Conservation (phyloP, 2,797 vertebrate species). For the Crenichthys baileyi region DNA sequence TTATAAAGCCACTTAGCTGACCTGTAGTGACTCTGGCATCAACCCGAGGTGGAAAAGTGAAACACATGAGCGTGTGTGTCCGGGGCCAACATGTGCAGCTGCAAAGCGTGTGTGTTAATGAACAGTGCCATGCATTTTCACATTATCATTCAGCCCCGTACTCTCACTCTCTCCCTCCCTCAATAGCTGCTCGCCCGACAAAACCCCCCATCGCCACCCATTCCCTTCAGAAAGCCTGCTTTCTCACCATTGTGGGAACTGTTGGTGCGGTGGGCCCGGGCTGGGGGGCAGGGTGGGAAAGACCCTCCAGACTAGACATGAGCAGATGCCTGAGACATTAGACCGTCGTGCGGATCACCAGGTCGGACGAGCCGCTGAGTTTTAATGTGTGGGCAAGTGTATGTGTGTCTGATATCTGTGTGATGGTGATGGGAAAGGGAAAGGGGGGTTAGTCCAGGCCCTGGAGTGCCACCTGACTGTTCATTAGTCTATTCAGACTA, state of each 20-base stretch:
- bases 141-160: slow-evolving; percentile 88
- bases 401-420: slow-evolving; percentile 83
- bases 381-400: slow-evolving; percentile 83
- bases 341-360: slow-evolving; percentile 85
- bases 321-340: slow-evolving; percentile 99
- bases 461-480: slow-evolving; percentile 84
- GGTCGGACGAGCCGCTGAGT: slow-evolving; percentile 86
- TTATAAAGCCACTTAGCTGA: slow-evolving; percentile 38
- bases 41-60: slow-evolving; percentile 51
- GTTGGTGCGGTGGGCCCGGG: slow-evolving; percentile 73
- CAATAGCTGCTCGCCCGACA: slow-evolving; percentile 83
- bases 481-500: slow-evolving; percentile 90
- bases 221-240: slow-evolving; percentile 84
- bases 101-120: slow-evolving; percentile 88
- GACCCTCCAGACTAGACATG: slow-evolving; percentile 87
- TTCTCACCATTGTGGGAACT: slow-evolving; percentile 92
- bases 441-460: slow-evolving; percentile 41
- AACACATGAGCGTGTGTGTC: slow-evolving; percentile 71
- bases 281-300: slow-evolving; percentile 86
- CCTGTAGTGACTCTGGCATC: slow-evolving; percentile 76
- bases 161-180: slow-evolving; percentile 68
- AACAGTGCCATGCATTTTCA: slow-evolving; percentile 82
- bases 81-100: slow-evolving; percentile 86
- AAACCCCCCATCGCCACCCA: slow-evolving; percentile 34
- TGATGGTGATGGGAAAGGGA: slow-evolving; percentile 27